Percentiles rank a stretch among this genome's conserved stretches.
Conservation (phyloP, 2,797 vertebrate species). For the Lutjanus argentimaculatus region DNA sequence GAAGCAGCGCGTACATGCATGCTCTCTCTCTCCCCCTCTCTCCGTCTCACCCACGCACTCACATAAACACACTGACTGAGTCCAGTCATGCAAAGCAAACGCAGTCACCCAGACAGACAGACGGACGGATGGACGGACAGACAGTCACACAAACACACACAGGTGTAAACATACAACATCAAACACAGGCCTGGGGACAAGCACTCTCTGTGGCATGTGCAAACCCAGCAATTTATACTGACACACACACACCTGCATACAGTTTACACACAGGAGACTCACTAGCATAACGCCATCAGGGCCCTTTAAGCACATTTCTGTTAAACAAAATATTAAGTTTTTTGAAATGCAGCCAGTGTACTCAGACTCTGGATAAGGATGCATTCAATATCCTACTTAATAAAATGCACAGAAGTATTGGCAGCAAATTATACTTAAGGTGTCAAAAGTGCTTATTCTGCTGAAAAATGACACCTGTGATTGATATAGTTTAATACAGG, state of each 20-base stretch:
- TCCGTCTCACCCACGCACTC: conserved; percentile 42
- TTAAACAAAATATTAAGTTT: background rate
- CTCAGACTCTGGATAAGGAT: background rate
- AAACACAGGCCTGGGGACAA: conserved; percentile 55
- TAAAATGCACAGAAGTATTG: background rate
- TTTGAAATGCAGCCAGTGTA: background rate
- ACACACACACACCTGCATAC: conserved; percentile 30
- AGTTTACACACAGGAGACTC: conserved; percentile 5
- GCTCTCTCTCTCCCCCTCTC: background rate
- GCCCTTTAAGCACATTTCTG: conserved; percentile 3
- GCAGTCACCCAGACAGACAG: conserved; percentile 28
- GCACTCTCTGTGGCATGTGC: conserved; percentile 36
- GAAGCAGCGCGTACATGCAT: conserved; percentile 48
- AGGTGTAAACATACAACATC: conserved; percentile 62
- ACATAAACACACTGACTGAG: conserved; percentile 48
- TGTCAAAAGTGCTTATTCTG: background rate
- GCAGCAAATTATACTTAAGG: too few species aligned
- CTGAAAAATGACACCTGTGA: background rate
- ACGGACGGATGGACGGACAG: conserved; percentile 17
- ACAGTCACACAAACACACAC: conserved; percentile 44
- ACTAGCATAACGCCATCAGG: conserved; percentile 7
- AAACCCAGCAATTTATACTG: conserved; percentile 18
- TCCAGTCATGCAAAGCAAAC: conserved; percentile 52
- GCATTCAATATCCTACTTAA: background rate
- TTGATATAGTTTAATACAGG: background rate